These are phyloP conservation scores for Corydoras maculifer DNA, from an alignment of 2,113 vertebrate genomes.

Conservation along the genomic window DNA sequence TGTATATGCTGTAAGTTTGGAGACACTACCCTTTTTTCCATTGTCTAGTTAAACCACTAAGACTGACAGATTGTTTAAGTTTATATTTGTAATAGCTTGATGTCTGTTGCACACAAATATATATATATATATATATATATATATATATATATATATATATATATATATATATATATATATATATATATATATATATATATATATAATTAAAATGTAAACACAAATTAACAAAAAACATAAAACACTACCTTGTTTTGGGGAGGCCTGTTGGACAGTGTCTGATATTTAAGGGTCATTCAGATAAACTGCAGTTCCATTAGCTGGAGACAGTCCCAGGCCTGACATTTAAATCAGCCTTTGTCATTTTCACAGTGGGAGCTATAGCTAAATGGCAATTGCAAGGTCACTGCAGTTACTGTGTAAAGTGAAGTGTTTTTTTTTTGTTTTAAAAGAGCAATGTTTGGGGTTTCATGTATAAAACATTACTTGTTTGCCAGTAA, in stretches of 20 bases:
- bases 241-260: not conserved
- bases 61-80: too few relatives aligned
- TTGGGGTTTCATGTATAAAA: constrained; percentile 10
- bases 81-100: too few relatives aligned
- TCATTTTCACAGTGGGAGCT: constrained; percentile 53
- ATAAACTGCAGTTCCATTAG: constrained; percentile 42
- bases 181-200: too few relatives aligned
- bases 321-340: constrained; percentile 35
- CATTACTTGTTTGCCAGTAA: not conserved
- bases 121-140: too few relatives aligned
- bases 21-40: too few relatives aligned
- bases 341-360: constrained; percentile 52
- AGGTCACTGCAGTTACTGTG: constrained; percentile 55
- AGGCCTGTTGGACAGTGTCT: constrained; percentile 3
- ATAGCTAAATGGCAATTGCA: constrained; percentile 68
- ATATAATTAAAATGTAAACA: too few relatives aligned
- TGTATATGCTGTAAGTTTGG: too few relatives aligned
- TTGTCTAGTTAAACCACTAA: too few relatives aligned
- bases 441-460: not conserved
- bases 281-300: constrained; percentile 27
- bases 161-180: too few relatives aligned
- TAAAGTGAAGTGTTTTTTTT: constrained; percentile 55
- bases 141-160: too few relatives aligned
- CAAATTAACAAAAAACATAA: too few relatives aligned
- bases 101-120: too few relatives aligned